phyloP scores from a whole-genome alignment of 2,113 vertebrate species.

The Heliornis fulica region DNA sequence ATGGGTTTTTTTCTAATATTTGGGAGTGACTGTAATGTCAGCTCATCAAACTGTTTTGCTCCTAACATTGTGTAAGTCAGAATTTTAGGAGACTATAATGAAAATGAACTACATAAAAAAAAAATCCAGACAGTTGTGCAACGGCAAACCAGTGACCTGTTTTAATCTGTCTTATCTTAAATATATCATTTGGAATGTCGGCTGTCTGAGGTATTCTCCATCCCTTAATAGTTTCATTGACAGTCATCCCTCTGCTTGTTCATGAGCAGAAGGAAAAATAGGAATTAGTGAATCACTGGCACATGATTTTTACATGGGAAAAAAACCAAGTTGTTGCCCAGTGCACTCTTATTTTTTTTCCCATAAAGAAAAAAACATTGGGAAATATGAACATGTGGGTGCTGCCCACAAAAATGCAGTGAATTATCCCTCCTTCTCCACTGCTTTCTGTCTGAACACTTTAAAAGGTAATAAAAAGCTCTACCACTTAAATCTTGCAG shows the following conservation, averaged over 20 bases:
- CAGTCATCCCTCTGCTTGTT: conserved; percentile 38
- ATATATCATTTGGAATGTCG: conserved; percentile 3
- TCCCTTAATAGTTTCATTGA: conserved; percentile 22
- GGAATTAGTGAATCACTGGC: conserved; percentile 74
- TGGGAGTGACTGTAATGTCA: conserved; percentile 8
- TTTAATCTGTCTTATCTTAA: conserved; percentile 53
- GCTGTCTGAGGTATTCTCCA: conserved; percentile 24
- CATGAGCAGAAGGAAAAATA: conserved; percentile 42
- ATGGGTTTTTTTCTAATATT: background rate
- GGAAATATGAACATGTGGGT: conserved; percentile 70
- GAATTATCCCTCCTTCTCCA: conserved; percentile 59
- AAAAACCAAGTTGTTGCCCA: conserved; percentile 54
- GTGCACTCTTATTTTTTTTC: conserved; percentile 36
- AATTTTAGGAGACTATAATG: conserved; percentile 6
- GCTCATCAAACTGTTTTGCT: conserved; percentile 18
- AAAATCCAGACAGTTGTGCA: conserved; percentile 56
- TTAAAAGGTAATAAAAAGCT: conserved; percentile 68
- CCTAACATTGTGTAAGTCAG: background rate
- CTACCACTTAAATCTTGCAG: conserved; percentile 33
- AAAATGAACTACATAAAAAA: conserved; percentile 40
- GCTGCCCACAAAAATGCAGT: conserved; percentile 69
- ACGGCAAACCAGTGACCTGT: conserved; percentile 35
- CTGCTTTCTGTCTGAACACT: conserved; percentile 37
- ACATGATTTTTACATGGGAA: conserved; percentile 62
- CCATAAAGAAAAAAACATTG: conserved; percentile 67